Conservation (phyloP, 2,888 invertebrate species). For the Globia sparganii region DNA sequence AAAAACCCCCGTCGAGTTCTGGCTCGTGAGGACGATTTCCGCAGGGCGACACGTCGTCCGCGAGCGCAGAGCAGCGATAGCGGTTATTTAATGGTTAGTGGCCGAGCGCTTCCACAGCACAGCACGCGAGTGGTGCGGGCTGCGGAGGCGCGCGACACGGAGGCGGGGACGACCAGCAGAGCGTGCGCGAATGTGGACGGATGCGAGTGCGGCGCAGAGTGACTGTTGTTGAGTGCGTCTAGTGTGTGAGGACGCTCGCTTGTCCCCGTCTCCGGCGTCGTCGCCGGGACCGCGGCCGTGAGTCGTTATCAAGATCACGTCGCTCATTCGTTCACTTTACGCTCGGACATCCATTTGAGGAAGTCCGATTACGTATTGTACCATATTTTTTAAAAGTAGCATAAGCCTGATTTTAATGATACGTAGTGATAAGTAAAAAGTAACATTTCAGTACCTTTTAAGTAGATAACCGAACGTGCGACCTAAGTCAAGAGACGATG, state of each 20-base stretch:
- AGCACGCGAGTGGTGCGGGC: slow-evolving; percentile 77
- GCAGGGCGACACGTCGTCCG: slow-evolving; percentile 72
- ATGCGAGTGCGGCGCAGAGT: slow-evolving; percentile 80
- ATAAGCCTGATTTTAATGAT: slow-evolving; percentile 86
- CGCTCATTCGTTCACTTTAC: slow-evolving; percentile 89
- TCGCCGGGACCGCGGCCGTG: slow-evolving; percentile 87
- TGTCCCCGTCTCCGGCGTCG: slow-evolving; percentile 88
- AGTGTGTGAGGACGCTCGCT: slow-evolving; percentile 85
- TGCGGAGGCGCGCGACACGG: slow-evolving; percentile 81
- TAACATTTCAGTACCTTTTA: slow-evolving; percentile 89
- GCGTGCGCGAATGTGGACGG: slow-evolving; percentile 86
- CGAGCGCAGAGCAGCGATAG: slow-evolving; percentile 85
- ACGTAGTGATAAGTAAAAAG: slow-evolving; percentile 87
- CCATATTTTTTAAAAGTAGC: slow-evolving; percentile 88
- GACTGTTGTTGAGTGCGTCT: slow-evolving; percentile 74
- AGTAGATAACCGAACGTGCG: slow-evolving; percentile 90
- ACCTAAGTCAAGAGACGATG: slow-evolving; percentile 90
- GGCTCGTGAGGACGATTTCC: slow-evolving; percentile 76
- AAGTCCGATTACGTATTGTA: slow-evolving; percentile 87
- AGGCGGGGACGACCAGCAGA: slow-evolving; percentile 88
- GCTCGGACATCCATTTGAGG: slow-evolving; percentile 81
- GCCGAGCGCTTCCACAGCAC: slow-evolving; percentile 81
- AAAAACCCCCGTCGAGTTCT: slow-evolving; percentile 87
- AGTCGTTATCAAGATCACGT: slow-evolving; percentile 88
- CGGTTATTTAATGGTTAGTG: slow-evolving; percentile 85